Evolutionary conservation across 2,888 invertebrate species (phyloP), one percentile per base, ranked within the genome.

Genomic region (Embidobia sp.): DNA sequence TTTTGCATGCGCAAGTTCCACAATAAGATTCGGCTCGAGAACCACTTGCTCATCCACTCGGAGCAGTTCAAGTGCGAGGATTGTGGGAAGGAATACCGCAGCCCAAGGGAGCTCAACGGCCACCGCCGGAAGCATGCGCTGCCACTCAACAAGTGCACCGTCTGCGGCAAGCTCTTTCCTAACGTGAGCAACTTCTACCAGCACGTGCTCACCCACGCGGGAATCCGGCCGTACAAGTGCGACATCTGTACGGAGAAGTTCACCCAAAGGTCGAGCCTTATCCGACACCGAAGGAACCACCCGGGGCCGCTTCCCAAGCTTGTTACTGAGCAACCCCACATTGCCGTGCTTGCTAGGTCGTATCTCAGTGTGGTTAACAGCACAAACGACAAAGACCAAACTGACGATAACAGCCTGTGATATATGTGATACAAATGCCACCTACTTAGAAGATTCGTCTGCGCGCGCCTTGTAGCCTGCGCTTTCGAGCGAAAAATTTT

Each of bases 161-260:
- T 87, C 2, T 87, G 87, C 29, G 29, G 80, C 0, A 87, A 83
- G 35, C 13, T 26, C 0, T 87, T 86, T 16, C 19, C 70, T 0
- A 82, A 82, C 0, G 76, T 69, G 29, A 85, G 82, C 27, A 85
- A 85, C 63, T 86, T 80, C 27, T 84, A 87, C 48, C 84, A 84
- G 42, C 87, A 86, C 51, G 82, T 87, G 1, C 78, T 87, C 0
- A 85, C 84, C 2, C 87, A 87, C 29, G 85, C 86, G 2, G 84
- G 83, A 0, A 82, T 85, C n/a, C 74, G 86, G 1, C 85, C 86
- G 0, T 87, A 87, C 74, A 85, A 82, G 44, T 88, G 87, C 44
- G 85, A 87, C 48, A 57, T 87, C 2, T 86, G 88, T 57, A 77
- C 76, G 4, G 83, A 84, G 11, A 78, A 81, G 16, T 87, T 87